A percentile compares a stretch with the other conserved stretches of the same genome.
phyloP scores from a whole-genome alignment of 2,888 invertebrate species.

The Ophraella communa region DNA sequence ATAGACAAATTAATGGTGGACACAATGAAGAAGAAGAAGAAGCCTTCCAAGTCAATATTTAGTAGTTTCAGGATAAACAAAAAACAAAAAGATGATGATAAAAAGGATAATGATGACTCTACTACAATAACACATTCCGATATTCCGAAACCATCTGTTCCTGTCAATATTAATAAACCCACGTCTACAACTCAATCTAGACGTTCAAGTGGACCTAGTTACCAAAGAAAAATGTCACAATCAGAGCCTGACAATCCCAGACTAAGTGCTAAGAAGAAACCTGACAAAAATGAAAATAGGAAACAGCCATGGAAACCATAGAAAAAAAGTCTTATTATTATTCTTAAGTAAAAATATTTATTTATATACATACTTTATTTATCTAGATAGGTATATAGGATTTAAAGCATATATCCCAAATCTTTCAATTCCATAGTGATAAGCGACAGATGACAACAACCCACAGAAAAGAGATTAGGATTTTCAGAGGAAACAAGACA shows the following conservation, averaged over 20 bases:
- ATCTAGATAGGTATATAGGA: no score
- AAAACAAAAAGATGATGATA: conserved; percentile 7
- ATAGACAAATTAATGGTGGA: neutral
- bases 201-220: neutral
- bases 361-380: no score
- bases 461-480: no score
- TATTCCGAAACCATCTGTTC: no score
- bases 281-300: neutral
- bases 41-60: neutral
- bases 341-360: neutral
- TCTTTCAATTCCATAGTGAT: no score
- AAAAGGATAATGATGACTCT: neutral
- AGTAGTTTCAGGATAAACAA: conserved; percentile 9
- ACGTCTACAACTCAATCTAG: neutral
- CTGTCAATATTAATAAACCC: no score
- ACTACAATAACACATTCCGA: no score
- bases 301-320: conserved; percentile 9
- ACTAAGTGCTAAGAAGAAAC: neutral
- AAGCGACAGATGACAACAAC: no score
- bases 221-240: conserved; percentile 6
- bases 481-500: no score
- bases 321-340: neutral
- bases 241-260: neutral
- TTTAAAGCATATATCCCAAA: no score
- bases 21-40: conserved; percentile 15